Base-by-base conservation (phyloP, 2,113 vertebrate genomes). In the Polyodon spathula region DNA sequence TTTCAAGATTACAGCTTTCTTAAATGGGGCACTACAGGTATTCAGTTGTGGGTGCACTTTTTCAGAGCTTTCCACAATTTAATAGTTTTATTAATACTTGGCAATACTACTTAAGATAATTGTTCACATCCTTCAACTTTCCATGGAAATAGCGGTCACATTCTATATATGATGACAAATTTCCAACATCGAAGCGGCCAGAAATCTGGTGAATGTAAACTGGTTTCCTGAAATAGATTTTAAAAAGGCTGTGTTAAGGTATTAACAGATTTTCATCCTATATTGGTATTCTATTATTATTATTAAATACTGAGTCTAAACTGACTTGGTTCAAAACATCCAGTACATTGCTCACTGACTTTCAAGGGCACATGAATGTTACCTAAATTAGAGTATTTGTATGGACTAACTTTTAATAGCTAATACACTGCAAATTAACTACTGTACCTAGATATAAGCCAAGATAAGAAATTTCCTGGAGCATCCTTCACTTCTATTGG, bases 151-250 rank as follows among this genome's bases (percentile, higher is more conserved):
- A 87, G 53, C 65, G 71, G 66, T 88, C 78, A 62, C 87, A 88
- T 57, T 83, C 82, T 2, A 70, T 38, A 42, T 89, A 89, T 0
- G 86, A 85, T 1, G 74, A 54, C 48, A 90, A 56, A 65, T 86
- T 88, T 64, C 87, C 86, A 7, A 90, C 85, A 16, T 90, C 88
- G 12, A 89, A 89, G 15, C 87, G 88, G 1, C 87, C 87, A 16
- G 78, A 81, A 63, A 89, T 78, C 56, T 72, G 56, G 40, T 85
- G 75, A 41, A 74, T 50, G 16, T 82, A 86, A 3, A 89, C 80
- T 0, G 87, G 82, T 55, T 67, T 83, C 69, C 88, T 90, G 68
- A 39, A 63, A 71, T 48, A 6, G 46, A 60, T 8, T 11, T 7
- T 8, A 54, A 42, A 15, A 11, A 27, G 27, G 27, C 27, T 27